Evolutionary conservation across 1,140 invertebrate species (phyloP).

Genomic region (Paramacrobiotus metropolitanus): DNA sequence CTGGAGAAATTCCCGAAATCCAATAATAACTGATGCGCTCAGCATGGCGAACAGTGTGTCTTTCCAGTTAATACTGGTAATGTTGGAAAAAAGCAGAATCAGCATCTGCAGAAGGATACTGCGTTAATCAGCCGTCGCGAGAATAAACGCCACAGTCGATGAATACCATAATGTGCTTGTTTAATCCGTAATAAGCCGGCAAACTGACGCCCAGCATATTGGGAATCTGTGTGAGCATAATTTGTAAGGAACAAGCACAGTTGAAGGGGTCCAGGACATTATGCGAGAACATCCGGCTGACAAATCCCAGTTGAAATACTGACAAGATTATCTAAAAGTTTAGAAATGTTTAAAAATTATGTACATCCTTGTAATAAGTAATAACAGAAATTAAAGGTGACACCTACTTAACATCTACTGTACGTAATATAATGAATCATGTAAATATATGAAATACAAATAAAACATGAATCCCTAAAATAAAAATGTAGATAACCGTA

Average conservation of each 20-base stretch:
- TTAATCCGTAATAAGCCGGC: background rate
- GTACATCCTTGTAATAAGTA: background rate
- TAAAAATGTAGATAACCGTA: no score
- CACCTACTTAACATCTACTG: background rate
- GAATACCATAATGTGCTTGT: conserved; percentile 1
- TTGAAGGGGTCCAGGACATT: background rate
- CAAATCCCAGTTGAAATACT: background rate
- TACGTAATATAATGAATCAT: background rate
- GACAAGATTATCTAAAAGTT: background rate
- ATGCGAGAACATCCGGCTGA: background rate
- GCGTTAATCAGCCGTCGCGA: no score
- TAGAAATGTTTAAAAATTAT: background rate
- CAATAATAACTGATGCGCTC: background rate
- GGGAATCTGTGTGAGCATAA: background rate
- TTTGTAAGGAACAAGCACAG: background rate
- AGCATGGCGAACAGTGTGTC: background rate
- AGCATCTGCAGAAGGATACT: background rate
- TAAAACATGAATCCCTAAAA: no score
- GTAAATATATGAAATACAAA: no score
- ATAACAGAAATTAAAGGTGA: background rate
- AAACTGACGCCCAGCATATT: background rate
- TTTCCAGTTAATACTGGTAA: background rate
- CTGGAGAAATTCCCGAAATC: background rate
- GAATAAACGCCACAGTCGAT: no score
- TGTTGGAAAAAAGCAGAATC: background rate